Base-by-base conservation (phyloP, 2,888 invertebrate species). In the Synergus gifuensis region DNA sequence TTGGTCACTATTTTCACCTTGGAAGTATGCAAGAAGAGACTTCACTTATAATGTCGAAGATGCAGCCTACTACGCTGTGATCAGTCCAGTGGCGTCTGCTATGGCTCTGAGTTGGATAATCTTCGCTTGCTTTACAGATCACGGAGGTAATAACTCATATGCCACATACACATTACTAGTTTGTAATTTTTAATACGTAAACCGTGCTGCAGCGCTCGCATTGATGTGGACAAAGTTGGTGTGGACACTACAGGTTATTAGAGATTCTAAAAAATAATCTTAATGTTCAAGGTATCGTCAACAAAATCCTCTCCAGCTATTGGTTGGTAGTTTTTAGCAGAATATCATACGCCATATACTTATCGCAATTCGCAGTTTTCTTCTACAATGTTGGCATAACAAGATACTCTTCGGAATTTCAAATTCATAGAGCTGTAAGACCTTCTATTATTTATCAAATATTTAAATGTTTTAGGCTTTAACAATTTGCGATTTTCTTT, bases 311-410 rank as follows among this genome's bases (percentile, higher is more conserved):
- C 0, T 93, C 94, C 84, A 94, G 93, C 73, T 93, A 94, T 22
- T 93, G 94, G 16, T 88, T 96, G 83, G 91, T 94, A 9, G 88
- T 96, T 79, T 93, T 96, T 82, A 96, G 95, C 85, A 93, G 94
- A 62, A 93, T 96, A 44, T 95, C 95, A 1, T 95, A 95, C 85
- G 94, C 95, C 0, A 92, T 96, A 79, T 96, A 95, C 84, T 93
- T 96, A 49, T 93, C 94, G 49, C 95, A 95, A 89, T 96, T 95
- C 87, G 92, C 95, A 28, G 94, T 96, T 67, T 95, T 95, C 86
- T 94, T 96, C 81, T 95, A 95, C 83, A 94, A 94, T 76, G 94
- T 95, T 36, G 96, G 94, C 67, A 94, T 93, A n/a, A 93, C 94
- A 1, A 94, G 94, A 87, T 94, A 94, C 66, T 92, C 95, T 0